These are phyloP conservation scores for Thereva nobilitata DNA, from an alignment of 2,888 invertebrate genomes.

Conservation along the genomic window DNA sequence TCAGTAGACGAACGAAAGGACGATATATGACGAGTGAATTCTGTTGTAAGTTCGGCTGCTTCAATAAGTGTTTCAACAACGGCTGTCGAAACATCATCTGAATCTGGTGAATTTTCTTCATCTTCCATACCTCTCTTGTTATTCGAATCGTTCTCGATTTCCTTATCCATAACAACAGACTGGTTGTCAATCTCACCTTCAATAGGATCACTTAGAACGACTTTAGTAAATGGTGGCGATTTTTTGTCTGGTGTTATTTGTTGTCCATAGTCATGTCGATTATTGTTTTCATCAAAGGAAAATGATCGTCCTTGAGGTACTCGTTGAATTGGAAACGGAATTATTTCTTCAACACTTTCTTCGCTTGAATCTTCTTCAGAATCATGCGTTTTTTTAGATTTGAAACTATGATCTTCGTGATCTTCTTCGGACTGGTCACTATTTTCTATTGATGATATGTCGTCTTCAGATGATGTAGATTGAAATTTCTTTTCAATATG, in stretches of 20 bases:
- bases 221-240: background rate
- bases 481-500: too few species aligned
- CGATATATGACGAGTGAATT: conserved; percentile 39
- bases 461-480: background rate
- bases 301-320: conserved; percentile 10
- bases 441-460: background rate
- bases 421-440: background rate
- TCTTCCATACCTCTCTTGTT: background rate
- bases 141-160: background rate
- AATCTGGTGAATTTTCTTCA: background rate
- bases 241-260: background rate
- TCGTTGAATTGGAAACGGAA: background rate
- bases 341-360: background rate
- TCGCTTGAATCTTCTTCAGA: background rate
- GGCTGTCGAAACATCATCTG: conserved; percentile 15
- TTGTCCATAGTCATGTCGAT: background rate
- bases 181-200: background rate
- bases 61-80: conserved; percentile 38
- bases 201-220: background rate
- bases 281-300: background rate
- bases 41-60: conserved; percentile 43
- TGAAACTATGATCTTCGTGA: too few species aligned
- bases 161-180: background rate
- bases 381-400: background rate
- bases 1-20: conserved; percentile 43